Conservation (phyloP, 2,888 invertebrate genomes). For the Agrilus biguttatus region DNA sequence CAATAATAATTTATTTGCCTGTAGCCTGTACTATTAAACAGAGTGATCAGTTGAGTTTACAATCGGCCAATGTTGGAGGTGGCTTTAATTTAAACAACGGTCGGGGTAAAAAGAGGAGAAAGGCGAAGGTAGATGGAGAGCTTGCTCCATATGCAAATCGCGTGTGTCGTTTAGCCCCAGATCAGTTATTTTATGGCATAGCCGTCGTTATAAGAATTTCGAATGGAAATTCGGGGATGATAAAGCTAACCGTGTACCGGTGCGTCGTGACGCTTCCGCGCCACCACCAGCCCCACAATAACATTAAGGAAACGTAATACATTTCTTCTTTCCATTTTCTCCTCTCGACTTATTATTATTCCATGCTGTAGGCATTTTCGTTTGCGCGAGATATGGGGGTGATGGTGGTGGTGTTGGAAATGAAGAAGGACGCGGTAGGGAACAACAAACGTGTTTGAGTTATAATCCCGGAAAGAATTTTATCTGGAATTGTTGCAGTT, state of each 20-base stretch:
- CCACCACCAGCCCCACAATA: slow-evolving; percentile 15
- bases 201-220: slow-evolving; percentile 17
- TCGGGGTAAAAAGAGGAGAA: neutral
- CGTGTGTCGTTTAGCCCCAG: slow-evolving; percentile 28
- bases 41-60: slow-evolving; percentile 4
- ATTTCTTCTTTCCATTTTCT: slow-evolving; percentile 17
- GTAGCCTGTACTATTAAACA: too few species aligned
- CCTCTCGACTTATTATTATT: slow-evolving; percentile 29
- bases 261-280: too few species aligned
- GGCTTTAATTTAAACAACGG: too few species aligned
- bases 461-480: too few species aligned
- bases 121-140: neutral
- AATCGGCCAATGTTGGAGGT: neutral
- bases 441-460: too few species aligned
- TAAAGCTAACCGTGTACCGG: slow-evolving; percentile 8
- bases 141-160: slow-evolving; percentile 29
- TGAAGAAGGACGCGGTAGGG: too few species aligned
- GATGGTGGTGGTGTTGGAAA: too few species aligned
- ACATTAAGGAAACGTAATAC: slow-evolving; percentile 28
- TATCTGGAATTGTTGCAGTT: too few species aligned
- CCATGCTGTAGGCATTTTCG: slow-evolving; percentile 27
- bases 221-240: slow-evolving; percentile 13
- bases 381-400: slow-evolving; percentile 4
- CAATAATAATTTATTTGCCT: too few species aligned
- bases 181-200: slow-evolving; percentile 29